A percentile compares a stretch with the other conserved stretches of the same genome.
Conservation (phyloP, 2,888 invertebrate species). For the Drosophila atroscutellata region DNA sequence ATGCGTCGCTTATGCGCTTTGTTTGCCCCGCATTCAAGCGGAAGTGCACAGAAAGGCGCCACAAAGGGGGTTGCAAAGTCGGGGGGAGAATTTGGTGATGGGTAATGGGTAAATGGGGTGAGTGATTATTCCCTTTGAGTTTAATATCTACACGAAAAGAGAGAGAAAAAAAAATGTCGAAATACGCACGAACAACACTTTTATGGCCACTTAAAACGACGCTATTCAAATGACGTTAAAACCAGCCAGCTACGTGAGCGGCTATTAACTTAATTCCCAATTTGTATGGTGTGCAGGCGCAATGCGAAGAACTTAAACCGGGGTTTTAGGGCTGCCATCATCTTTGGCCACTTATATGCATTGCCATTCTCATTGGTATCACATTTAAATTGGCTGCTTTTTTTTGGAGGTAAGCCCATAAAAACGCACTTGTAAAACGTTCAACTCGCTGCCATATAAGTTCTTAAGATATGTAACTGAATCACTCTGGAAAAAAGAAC, state of each 20-base stretch:
- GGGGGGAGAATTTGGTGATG: not conserved
- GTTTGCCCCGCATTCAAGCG: constrained; percentile 68
- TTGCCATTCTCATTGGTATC: not conserved
- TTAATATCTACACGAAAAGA: constrained; percentile 34
- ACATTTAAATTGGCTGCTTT: not conserved
- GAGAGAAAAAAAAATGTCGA: constrained; percentile 2
- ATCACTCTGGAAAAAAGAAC: not conserved
- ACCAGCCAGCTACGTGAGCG: constrained; percentile 40
- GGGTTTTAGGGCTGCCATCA: not conserved
- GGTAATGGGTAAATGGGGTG: not conserved
- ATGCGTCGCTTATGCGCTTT: constrained; percentile 74
- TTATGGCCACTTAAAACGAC: constrained; percentile 59
- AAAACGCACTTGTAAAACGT: not conserved
- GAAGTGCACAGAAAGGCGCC: constrained; percentile 48
- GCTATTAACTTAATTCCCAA: constrained; percentile 40
- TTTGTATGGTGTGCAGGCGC: constrained; percentile 31
- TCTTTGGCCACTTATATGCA: not conserved
- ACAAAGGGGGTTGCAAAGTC: not conserved
- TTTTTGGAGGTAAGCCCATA: not conserved
- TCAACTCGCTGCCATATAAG: not conserved
- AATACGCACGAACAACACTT: constrained; percentile 58
- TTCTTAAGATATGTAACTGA: not conserved
- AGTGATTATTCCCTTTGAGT: constrained; percentile 3
- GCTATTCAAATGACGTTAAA: constrained; percentile 56
- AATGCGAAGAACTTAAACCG: constrained; percentile 13